These are phyloP conservation scores for Xestia c-nigrum DNA, from an alignment of 2,888 invertebrate genomes.

Conservation along the genomic window DNA sequence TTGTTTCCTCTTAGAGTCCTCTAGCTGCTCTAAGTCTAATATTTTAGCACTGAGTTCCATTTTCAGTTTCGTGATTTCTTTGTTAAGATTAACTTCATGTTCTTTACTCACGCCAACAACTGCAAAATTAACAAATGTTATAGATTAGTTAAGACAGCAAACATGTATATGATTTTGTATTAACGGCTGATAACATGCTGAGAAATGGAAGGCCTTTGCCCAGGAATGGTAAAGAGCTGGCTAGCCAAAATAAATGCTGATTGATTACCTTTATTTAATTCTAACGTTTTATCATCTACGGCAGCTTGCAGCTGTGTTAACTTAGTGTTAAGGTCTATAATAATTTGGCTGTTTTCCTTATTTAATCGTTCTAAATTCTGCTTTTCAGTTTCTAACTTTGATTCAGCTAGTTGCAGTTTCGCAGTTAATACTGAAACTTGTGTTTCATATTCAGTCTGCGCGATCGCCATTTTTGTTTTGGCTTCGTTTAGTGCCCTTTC, in stretches of 20 bases:
- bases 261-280: conserved; percentile 88
- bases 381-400: conserved; percentile 86
- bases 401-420: conserved; percentile 89
- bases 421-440: conserved; percentile 90
- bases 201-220: no score
- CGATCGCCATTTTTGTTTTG: conserved; percentile 92
- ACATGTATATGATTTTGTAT: conserved; percentile 1
- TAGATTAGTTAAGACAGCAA: neutral
- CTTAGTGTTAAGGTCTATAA: conserved; percentile 87
- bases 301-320: conserved; percentile 86
- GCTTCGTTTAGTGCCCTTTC: conserved; percentile 88
- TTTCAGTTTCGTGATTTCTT: conserved; percentile 89
- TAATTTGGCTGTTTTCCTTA: conserved; percentile 87
- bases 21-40: conserved; percentile 88
- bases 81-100: conserved; percentile 87
- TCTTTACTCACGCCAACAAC: conserved; percentile 86
- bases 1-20: conserved; percentile 84
- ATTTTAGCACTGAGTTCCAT: conserved; percentile 90
- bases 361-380: conserved; percentile 86
- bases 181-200: neutral
- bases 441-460: conserved; percentile 91
- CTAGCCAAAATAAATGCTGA: neutral
- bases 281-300: conserved; percentile 88
- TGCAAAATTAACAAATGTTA: conserved; percentile 70
- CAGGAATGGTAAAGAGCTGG: no score